Evolutionary conservation across 1,140 invertebrate genomes (phyloP), one percentile per base, ranked within the genome.

Genomic region (Zaprionus ghesquierei): DNA sequence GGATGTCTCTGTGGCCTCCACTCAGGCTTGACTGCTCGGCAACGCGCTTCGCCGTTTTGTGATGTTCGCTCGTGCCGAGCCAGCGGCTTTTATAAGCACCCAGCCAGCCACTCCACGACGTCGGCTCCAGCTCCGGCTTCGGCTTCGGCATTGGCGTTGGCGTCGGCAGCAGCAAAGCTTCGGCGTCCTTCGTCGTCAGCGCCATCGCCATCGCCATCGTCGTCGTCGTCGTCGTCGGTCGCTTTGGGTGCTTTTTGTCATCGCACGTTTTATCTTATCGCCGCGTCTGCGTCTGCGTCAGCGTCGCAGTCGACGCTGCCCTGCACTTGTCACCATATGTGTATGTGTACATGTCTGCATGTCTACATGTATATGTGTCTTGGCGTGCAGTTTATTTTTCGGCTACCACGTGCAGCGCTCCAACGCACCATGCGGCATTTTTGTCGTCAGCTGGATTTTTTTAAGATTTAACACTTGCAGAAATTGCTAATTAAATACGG

Each of bases 191-290:
- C 65, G 65, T 69, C 38, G 27, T 41, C n/a, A n/a, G n/a, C n/a
- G n/a, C n/a, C n/a, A n/a, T n/a, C n/a, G n/a, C n/a, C 50, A n/a
- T 44, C 35, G 22, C 49, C 44, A 29, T 75, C 65, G 41, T 8
- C 62, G 25, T 38, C n/a, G 68, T 29, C 13, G 58, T 29, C 38
- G 38, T 33, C 66, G 63, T 69, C 61, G 53, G n/a, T 68, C 61
- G 75, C 84, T 81, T 71, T 81, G 82, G 82, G 84, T 89, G 84
- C 82, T 79, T 78, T 86, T 87, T 86, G 82, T 86, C 82, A 86
- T 82, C 82, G 69, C 74, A 73, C 46, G 62, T 46, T 82, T 86
- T 86, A 86, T 86, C 82, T 89, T 89, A 82, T 86, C 82, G 63
- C 74, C 53, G 58, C 53, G 55, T 71, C 53, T 61, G 51, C 58